phyloP scores from a whole-genome alignment of 2,113 vertebrate genomes.

The Phalacrocorax brasilianus region DNA sequence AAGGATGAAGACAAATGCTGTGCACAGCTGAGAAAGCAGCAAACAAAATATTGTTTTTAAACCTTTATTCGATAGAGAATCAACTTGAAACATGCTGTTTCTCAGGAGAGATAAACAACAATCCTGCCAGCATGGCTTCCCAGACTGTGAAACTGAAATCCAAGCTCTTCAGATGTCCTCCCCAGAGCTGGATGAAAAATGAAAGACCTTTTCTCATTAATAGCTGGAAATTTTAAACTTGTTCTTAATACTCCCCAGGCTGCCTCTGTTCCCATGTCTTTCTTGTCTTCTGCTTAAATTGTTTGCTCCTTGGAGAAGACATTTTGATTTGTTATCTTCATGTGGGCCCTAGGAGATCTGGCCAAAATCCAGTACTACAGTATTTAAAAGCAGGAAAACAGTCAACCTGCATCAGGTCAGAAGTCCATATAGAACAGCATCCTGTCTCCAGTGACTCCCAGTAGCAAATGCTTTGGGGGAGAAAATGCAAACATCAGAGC shows the following conservation, averaged over 20 bases:
- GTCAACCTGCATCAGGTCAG: conserved; percentile 33
- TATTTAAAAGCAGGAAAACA: conserved; percentile 33
- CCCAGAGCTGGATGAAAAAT: conserved; percentile 62
- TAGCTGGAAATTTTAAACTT: conserved; percentile 58
- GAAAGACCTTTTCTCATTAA: conserved; percentile 59
- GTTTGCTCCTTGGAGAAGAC: conserved; percentile 42
- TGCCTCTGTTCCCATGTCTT: conserved; percentile 39
- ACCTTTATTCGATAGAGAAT: conserved; percentile 43
- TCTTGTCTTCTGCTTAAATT: conserved; percentile 37
- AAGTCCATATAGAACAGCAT: conserved; percentile 21
- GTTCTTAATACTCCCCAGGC: conserved; percentile 45
- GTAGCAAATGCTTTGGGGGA: conserved; percentile 28
- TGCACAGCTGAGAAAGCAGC: conserved; percentile 66
- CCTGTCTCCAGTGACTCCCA: conserved; percentile 53
- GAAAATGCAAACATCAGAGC: conserved; percentile 30
- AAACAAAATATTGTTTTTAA: conserved; percentile 68
- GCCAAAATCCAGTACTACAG: conserved; percentile 13
- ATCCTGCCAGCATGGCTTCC: conserved; percentile 52
- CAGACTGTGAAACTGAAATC: conserved; percentile 61
- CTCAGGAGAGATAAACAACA: conserved; percentile 64
- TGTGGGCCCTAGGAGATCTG: conserved; percentile 28
- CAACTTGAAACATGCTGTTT: conserved; percentile 57
- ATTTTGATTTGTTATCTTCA: conserved; percentile 56
- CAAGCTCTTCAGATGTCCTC: conserved; percentile 62
- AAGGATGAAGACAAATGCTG: conserved; percentile 55